These are phyloP conservation scores for Anoplolepis gracilipes DNA, from an alignment of 1,140 invertebrate genomes.

Conservation along the genomic window DNA sequence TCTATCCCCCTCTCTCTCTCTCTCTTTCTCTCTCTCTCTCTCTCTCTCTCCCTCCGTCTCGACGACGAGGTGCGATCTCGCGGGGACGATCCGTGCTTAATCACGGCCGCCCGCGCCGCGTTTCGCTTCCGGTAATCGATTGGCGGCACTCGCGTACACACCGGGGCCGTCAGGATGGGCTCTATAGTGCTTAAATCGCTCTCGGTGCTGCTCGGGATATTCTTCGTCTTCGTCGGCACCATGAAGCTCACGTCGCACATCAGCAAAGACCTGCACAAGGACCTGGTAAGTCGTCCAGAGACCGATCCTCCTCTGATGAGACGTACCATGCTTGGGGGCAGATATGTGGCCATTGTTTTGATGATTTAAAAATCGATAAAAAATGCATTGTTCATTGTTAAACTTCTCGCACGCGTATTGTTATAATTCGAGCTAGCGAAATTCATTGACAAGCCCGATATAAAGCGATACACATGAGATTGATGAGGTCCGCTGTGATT, in stretches of 20 bases:
- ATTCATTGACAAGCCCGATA: too few relatives aligned
- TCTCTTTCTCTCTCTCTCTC: too few relatives aligned
- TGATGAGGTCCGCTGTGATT: not conserved
- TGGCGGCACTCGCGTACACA: not conserved
- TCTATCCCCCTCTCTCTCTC: too few relatives aligned
- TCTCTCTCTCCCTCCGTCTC: not conserved
- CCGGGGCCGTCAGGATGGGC: conserved; percentile 82
- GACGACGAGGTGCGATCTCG: conserved; percentile 26
- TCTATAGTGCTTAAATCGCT: conserved; percentile 96
- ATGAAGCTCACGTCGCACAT: conserved; percentile 96
- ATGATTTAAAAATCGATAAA: not conserved
- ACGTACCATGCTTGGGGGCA: not conserved
- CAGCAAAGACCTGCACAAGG: conserved; percentile 98
- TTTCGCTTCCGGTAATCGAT: conserved; percentile 53
- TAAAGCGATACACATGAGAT: not conserved
- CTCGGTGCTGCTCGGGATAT: conserved; percentile 96
- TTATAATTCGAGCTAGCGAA: not conserved
- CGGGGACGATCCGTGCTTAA: conserved; percentile 38
- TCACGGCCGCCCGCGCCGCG: conserved; percentile 50
- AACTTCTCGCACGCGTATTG: not conserved
- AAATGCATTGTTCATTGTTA: not conserved
- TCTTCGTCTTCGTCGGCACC: conserved; percentile 97
- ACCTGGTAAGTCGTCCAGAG: conserved; percentile 91
- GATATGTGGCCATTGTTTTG: not conserved
- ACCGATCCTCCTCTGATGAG: not conserved